phyloP scores from a whole-genome alignment of 2,888 invertebrate species.

The Nasonovia ribisnigri region DNA sequence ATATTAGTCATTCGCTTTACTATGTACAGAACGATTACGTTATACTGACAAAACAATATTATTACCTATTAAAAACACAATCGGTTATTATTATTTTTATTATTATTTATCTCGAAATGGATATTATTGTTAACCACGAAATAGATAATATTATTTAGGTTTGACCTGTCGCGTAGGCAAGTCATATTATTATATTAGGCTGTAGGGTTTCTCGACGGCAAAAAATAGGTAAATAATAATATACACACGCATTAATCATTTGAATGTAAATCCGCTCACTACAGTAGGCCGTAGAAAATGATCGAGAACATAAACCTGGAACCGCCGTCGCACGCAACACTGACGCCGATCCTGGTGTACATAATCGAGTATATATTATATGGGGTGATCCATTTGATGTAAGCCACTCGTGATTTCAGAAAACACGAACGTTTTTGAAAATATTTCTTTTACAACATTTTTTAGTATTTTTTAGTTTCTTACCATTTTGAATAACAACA shows the following conservation, averaged over 20 bases:
- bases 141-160: not conserved
- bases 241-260: not conserved
- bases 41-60: not conserved
- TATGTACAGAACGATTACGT: not conserved
- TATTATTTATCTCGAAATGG: not conserved
- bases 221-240: not conserved
- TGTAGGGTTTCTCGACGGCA: not conserved
- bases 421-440: too few relatives aligned
- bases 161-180: not conserved
- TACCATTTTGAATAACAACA: too few relatives aligned
- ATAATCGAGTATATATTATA: not conserved
- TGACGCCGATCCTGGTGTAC: slow-evolving; percentile 11
- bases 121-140: not conserved
- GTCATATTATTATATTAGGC: not conserved
- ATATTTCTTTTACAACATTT: too few relatives aligned
- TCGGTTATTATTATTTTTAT: slow-evolving; percentile 1
- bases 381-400: too few relatives aligned
- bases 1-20: not conserved
- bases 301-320: not conserved
- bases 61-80: not conserved
- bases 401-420: too few relatives aligned
- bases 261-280: not conserved
- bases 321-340: slow-evolving; percentile 16
- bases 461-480: too few relatives aligned
- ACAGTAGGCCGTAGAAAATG: slow-evolving; percentile 1